These are phyloP conservation scores for Ciconia boyciana DNA, from an alignment of 2,113 vertebrate species.

Conservation along the genomic window DNA sequence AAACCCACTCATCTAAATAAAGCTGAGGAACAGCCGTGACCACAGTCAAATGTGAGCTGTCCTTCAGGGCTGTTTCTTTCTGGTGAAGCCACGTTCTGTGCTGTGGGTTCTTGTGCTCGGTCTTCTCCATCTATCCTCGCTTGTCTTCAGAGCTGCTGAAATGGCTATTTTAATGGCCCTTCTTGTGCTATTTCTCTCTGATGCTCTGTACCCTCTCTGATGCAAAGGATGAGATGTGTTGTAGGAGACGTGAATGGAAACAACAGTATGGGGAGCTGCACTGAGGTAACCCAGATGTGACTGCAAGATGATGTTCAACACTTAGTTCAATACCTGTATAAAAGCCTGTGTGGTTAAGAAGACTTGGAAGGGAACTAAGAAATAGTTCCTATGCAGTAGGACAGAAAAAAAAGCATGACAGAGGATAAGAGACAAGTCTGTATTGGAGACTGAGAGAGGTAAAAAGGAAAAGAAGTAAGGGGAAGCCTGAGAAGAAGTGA, in stretches of 20 bases:
- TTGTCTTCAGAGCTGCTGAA: neutral
- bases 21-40: neutral
- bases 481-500: neutral
- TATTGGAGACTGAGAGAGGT: neutral
- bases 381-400: neutral
- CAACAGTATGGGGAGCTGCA: neutral
- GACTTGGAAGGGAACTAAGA: neutral
- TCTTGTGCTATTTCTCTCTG: neutral
- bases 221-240: fast-evolving
- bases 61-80: neutral
- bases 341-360: neutral
- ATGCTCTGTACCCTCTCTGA: neutral
- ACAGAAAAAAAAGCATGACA: neutral
- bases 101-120: neutral
- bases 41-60: neutral
- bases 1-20: neutral
- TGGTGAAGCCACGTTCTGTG: neutral
- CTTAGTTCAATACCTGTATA: neutral
- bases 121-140: fast-evolving
- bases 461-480: neutral
- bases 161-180: neutral
- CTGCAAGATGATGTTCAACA: neutral
- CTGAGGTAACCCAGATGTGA: neutral
- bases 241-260: neutral
- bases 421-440: neutral